These are phyloP conservation scores for Gambusia holbrooki DNA, from an alignment of 2,113 vertebrate genomes.

Conservation along the genomic window DNA sequence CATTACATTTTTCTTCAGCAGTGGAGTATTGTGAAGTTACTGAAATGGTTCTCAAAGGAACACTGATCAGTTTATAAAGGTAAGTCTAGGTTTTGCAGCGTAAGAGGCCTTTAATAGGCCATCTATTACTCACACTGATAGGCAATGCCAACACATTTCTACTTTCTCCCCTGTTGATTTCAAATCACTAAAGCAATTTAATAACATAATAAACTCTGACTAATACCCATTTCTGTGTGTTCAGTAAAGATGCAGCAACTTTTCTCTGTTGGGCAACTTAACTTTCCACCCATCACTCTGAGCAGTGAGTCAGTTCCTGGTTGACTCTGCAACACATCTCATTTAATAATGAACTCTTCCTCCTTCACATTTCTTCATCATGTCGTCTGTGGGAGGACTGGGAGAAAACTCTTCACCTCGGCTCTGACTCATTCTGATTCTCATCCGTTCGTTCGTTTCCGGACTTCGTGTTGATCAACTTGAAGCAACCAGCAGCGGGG, in stretches of 20 bases:
- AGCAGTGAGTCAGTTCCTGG: not conserved
- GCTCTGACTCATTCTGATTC: constrained; percentile 36
- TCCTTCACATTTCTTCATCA: constrained; percentile 19
- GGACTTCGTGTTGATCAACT: constrained; percentile 24
- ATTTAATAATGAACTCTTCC: constrained; percentile 10
- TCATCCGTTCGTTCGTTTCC: not conserved
- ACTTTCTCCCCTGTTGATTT: no score
- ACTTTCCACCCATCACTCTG: not conserved
- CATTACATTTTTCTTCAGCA: no score
- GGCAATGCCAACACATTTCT: no score
- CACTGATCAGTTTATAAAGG: no score
- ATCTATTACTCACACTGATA: no score
- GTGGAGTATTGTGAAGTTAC: no score
- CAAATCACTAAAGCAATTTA: not conserved
- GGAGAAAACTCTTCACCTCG: not conserved
- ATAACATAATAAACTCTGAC: no score
- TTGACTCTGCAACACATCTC: not conserved
- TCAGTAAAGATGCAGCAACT: not conserved
- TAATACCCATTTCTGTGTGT: not conserved
- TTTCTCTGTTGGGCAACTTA: not conserved
- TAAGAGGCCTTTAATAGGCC: no score
- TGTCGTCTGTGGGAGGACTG: constrained; percentile 16
- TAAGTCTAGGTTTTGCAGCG: no score
- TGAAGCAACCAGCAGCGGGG: constrained; percentile 11
- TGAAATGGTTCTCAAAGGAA: no score